Conservation (phyloP, 2,888 invertebrate species). For the Apamea sordens region DNA sequence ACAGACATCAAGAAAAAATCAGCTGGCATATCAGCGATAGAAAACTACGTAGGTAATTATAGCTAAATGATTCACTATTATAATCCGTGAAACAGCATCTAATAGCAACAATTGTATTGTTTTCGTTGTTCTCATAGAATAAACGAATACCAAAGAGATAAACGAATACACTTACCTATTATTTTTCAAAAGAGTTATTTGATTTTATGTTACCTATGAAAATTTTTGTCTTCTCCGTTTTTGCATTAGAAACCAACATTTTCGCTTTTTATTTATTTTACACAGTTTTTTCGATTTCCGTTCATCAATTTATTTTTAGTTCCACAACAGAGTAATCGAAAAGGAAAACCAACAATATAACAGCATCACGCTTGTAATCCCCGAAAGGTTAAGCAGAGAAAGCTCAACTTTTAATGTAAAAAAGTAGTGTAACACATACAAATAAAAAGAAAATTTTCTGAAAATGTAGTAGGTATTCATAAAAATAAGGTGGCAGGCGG, state of each 20-base stretch:
- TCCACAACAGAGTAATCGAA: neutral
- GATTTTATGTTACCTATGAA: neutral
- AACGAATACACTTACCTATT: neutral
- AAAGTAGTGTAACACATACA: neutral
- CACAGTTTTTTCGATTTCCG: neutral
- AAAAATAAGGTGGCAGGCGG: neutral
- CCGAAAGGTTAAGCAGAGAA: neutral
- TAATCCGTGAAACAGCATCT: slow-evolving; percentile 28
- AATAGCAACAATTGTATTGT: slow-evolving; percentile 50
- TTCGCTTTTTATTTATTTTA: neutral
- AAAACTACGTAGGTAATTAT: neutral
- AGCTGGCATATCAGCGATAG: neutral
- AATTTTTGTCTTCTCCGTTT: neutral
- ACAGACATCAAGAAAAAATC: neutral
- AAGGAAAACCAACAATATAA: neutral
- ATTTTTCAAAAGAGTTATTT: neutral
- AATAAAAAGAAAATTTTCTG: neutral
- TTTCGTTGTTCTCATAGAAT: slow-evolving; percentile 7
- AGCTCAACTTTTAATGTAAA: neutral
- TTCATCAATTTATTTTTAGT: neutral
- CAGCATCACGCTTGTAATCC: neutral
- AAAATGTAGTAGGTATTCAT: neutral
- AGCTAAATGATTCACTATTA: slow-evolving; percentile 6
- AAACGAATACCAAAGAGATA: neutral
- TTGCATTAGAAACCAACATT: no score